Evolutionary conservation across 2,113 vertebrate species (phyloP).

Genomic region (Psephotus haematonotus): DNA sequence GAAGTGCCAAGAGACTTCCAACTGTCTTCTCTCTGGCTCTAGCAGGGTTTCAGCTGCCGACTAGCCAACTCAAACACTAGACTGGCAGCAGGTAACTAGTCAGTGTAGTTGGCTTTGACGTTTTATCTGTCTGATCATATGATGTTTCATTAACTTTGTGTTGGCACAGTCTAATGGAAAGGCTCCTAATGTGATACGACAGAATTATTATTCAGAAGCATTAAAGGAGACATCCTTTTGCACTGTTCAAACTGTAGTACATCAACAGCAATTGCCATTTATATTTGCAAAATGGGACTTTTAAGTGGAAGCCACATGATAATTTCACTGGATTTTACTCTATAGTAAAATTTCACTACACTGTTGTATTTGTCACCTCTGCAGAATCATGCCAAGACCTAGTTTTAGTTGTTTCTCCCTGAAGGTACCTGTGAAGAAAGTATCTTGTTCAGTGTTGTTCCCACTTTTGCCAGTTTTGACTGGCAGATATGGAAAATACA

Average conservation of each 20-base stretch:
- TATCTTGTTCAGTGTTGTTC: neutral
- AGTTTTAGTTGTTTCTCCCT: neutral
- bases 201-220: neutral
- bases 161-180: neutral
- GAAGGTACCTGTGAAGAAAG: neutral
- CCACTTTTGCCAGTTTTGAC: neutral
- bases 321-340: neutral
- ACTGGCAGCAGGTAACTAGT: neutral
- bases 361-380: neutral
- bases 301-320: neutral
- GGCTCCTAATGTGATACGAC: neutral
- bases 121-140: neutral
- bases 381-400: neutral
- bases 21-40: neutral
- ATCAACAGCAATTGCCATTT: neutral
- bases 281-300: neutral
- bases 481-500: neutral
- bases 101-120: neutral
- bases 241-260: neutral
- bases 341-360: neutral
- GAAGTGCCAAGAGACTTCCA: neutral
- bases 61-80: neutral
- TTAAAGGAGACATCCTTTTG: neutral
- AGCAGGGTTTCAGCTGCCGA: neutral
- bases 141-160: neutral